Conservation (phyloP, 2,797 vertebrate genomes). For the Anableps anableps region DNA sequence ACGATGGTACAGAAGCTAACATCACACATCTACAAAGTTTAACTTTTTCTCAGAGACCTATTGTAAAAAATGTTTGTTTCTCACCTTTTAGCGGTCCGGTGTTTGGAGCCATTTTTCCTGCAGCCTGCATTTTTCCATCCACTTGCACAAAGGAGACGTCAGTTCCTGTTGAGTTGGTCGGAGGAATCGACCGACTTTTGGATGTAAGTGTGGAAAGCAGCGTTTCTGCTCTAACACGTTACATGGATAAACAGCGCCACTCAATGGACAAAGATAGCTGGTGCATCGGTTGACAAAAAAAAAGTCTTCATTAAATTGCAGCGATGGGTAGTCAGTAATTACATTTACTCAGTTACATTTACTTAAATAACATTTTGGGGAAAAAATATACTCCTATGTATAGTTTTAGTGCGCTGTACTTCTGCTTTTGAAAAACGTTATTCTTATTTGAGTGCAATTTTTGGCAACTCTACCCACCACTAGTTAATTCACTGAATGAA, state of each 20-base stretch:
- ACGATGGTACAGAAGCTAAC: neutral
- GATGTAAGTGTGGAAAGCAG: constrained; percentile 18
- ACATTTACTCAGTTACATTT: too few species aligned
- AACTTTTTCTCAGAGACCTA: constrained; percentile 49
- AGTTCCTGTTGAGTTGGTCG: constrained; percentile 80
- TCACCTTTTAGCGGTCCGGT: constrained; percentile 77
- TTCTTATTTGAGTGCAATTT: neutral
- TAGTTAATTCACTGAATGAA: neutral
- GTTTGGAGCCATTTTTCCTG: constrained; percentile 81
- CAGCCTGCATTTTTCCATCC: constrained; percentile 79
- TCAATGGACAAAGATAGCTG: neutral
- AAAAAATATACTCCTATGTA: neutral
- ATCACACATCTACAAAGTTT: neutral
- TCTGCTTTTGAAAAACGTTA: neutral
- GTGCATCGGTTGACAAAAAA: neutral
- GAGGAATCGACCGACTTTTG: constrained; percentile 23
- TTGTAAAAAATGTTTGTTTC: constrained; percentile 26
- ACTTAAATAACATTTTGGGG: too few species aligned
- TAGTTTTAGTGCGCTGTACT: neutral
- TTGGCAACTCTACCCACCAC: neutral
- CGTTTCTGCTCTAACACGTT: constrained; percentile 2
- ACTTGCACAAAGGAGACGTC: constrained; percentile 78
- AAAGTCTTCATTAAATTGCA: neutral
- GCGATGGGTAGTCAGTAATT: neutral
- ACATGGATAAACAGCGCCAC: constrained; percentile 31